Percentiles rank a stretch among this genome's conserved stretches.
Conservation (phyloP, 2,113 vertebrate genomes). For the Gracilinanus agilis region DNA sequence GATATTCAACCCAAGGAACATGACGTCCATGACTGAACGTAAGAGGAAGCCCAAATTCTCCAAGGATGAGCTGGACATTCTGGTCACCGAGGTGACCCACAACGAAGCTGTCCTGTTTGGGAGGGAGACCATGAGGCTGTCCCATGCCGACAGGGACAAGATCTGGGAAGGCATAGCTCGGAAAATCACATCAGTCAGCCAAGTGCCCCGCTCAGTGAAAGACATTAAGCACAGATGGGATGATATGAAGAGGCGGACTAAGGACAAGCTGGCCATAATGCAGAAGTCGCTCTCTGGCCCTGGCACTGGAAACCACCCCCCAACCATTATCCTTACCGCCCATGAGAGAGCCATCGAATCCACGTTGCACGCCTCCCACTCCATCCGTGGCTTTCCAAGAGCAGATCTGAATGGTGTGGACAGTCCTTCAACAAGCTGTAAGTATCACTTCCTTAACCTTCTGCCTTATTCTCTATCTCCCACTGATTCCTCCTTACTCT, state of each 20-base stretch:
- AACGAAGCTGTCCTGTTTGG: slow-evolving; percentile 88
- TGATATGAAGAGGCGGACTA: slow-evolving; percentile 89
- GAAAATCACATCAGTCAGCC: slow-evolving; percentile 87
- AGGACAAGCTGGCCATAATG: slow-evolving; percentile 88
- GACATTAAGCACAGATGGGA: slow-evolving; percentile 90
- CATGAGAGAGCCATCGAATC: slow-evolving; percentile 84
- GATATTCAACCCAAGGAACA: slow-evolving; percentile 87
- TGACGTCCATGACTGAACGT: slow-evolving; percentile 82
- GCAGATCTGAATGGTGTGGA: slow-evolving; percentile 78
- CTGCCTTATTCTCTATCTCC: fast-evolving
- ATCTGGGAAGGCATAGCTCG: slow-evolving; percentile 90
- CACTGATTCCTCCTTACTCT: not conserved
- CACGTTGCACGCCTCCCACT: slow-evolving; percentile 75
- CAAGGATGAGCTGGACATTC: slow-evolving; percentile 89
- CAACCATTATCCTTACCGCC: slow-evolving; percentile 81
- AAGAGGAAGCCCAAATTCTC: slow-evolving; percentile 91
- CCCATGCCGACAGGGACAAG: slow-evolving; percentile 87
- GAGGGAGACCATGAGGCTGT: slow-evolving; percentile 85
- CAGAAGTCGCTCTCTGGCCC: slow-evolving; percentile 85
- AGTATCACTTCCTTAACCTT: slow-evolving; percentile 80
- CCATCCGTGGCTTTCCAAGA: slow-evolving; percentile 74
- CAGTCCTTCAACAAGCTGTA: slow-evolving; percentile 85
- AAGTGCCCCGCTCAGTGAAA: slow-evolving; percentile 87
- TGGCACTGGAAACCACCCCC: slow-evolving; percentile 66
- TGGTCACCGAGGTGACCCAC: slow-evolving; percentile 88